Base-by-base conservation (phyloP, 2,113 vertebrate genomes). In the Crotalus tigris region DNA sequence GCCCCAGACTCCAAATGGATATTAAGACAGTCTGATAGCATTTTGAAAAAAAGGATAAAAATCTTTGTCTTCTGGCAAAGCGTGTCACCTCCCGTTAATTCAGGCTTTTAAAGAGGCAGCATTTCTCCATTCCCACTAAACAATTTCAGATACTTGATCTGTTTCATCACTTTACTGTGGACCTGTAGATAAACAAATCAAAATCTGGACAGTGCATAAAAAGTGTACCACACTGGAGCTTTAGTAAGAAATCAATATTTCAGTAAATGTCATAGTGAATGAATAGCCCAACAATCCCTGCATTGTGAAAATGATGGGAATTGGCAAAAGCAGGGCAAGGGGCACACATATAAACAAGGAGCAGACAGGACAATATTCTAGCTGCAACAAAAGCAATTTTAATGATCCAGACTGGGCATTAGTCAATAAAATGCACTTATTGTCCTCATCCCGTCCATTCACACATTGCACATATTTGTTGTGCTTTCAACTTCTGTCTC, bases 261-360 rank as follows among this genome's bases (percentile, higher is more conserved):
- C 61, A 51, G 61, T 91, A 91, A 88, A 91, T 93, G 90, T 93
- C 85, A 88, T 59, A 39, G 49, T 51, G 53, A 58, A 93, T 93
- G 87, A 91, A 93, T 46, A 93, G 90, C 53, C 24, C 10, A 46
- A 57, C 88, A 53, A 61, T 57, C 26, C 61, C 54, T 91, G 51
- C 59, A 57, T 89, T 91, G 87, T 93, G 69, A 91, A 91, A 93
- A 39, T 46, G 58, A 85, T 89, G 61, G 53, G 23, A 58, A 88
- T 64, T 91, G 49, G 59, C 51, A 91, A 61, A 93, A 88, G 17
- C 85, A 88, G 85, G 89, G 24, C 53, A 91, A 91, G 51, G 90
- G 59, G 15, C 53, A 93, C 54, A 19, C 53, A 49, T 24, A 81
- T 81, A 57, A 93, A 81, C 33, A 81, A 91, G n/a, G 26, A 29